Evolutionary conservation across 2,797 vertebrate species (phyloP).

Genomic region (Anguilla megastoma): DNA sequence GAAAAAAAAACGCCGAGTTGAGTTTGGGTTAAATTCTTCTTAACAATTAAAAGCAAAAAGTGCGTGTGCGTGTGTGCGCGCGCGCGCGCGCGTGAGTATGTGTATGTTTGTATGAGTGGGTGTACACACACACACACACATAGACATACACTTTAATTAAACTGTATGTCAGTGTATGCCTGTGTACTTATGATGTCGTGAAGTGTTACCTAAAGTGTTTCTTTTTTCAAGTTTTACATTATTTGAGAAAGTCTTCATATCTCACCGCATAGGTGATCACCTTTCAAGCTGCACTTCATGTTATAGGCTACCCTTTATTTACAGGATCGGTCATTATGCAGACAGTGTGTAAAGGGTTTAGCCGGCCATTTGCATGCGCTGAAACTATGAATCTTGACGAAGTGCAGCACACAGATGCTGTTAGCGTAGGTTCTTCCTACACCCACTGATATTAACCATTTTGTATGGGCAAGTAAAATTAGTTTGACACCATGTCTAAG

Average conservation of each 20-base stretch:
- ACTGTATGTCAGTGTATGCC: not conserved
- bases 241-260: constrained; percentile 42
- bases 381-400: not conserved
- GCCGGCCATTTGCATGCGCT: constrained; percentile 20
- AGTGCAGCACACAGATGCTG: not conserved
- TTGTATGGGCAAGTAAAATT: not conserved
- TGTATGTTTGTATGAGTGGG: not conserved
- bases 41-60: not conserved
- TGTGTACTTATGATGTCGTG: not conserved
- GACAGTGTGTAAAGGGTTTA: constrained; percentile 12
- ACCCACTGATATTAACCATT: not conserved
- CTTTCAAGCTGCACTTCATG: constrained; percentile 25
- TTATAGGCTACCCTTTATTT: constrained; percentile 19
- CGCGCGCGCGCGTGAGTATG: not conserved
- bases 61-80: not conserved
- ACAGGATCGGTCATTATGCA: constrained; percentile 9
- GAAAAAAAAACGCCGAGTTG: constrained; percentile 40
- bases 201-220: not conserved
- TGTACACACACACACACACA: no score
- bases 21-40: constrained; percentile 23
- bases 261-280: constrained; percentile 28
- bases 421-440: not conserved
- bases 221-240: not conserved
- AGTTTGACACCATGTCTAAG: not conserved
- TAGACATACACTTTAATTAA: not conserved